Conservation (phyloP, 2,113 vertebrate genomes). For the Leiothrix lutea region DNA sequence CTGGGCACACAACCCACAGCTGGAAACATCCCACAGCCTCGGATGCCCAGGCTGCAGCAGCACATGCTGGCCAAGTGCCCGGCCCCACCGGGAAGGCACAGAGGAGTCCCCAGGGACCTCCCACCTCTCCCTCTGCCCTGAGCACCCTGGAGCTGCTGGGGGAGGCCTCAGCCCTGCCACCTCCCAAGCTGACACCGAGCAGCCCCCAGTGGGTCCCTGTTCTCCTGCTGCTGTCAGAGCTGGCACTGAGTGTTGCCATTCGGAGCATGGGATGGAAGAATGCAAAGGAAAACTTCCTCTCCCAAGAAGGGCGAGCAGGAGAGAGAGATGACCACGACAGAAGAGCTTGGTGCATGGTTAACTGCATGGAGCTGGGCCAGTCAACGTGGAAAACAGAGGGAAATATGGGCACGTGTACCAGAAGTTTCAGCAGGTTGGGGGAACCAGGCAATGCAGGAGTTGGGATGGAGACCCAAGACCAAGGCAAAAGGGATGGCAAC, state of each 20-base stretch:
- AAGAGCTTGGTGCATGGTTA: not conserved
- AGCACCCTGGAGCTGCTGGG: not conserved
- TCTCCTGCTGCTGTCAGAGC: not conserved
- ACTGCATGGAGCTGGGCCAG: not conserved
- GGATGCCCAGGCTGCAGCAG: not conserved
- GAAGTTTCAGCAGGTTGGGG: not conserved
- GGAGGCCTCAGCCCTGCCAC: not conserved
- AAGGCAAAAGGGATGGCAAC: not conserved
- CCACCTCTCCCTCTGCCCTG: not conserved
- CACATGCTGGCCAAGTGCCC: fast-evolving
- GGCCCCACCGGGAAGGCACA: fast-evolving
- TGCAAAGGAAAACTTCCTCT: not conserved
- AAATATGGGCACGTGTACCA: fast-evolving
- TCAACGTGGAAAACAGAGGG: not conserved
- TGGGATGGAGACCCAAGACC: not conserved
- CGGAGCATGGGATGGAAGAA: not conserved
- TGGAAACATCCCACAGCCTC: not conserved
- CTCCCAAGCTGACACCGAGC: not conserved
- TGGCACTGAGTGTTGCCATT: not conserved
- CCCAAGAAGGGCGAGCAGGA: fast-evolving
- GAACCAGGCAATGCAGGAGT: not conserved
- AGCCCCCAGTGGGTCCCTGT: fast-evolving
- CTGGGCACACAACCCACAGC: not conserved
- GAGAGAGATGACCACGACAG: not conserved
- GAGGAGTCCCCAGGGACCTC: not conserved